Evolutionary conservation across 2,888 invertebrate species (phyloP), one percentile per base, ranked within the genome.

Genomic region (Belgica antarctica): DNA sequence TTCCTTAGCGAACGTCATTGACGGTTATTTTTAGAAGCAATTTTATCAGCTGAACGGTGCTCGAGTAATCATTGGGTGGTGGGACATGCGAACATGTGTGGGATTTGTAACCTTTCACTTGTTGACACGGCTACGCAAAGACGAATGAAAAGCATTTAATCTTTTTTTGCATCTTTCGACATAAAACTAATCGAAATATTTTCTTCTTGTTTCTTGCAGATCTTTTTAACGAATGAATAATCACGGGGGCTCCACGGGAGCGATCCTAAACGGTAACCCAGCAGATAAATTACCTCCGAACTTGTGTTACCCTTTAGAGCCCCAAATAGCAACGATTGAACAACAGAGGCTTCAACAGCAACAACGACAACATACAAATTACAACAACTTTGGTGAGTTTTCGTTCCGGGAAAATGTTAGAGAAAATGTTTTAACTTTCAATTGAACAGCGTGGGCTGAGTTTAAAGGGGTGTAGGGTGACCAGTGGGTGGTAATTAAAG

Each of bases 161-260:
- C 31, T 10, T 31, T 31, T 31, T 7, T 31, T 10, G 31, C 31
- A 7, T n/a, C n/a, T 31, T 7, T 4, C 31, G 10, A 31, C 31
- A 31, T 31, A 4, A 31, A n/a, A 46, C 46, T 10, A 46, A 46
- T 34, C 46, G 7, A 17, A 15, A 15, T 46, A n/a, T 12, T 15
- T 46, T 12, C 12, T 46, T 46, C 46, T 17, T 12, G 7, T 12
- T 46, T 7, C 4, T 46, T 46, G 12, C 46, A 46, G 46, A 15
- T 15, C 12, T 3, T 46, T 46, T 46, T 46, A 46, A 15, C 80
- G 79, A 78, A 80, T 80, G 80, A 80, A 78, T 76, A 77, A 77
- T 77, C 80, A 79, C 77, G 78, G 78, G 76, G 79, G 79, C 79
- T 80, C 80, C 79, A 79, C 79, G 77, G 79, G 79, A 78, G 80